Conservation (phyloP, 2,797 vertebrate genomes). For the Nannoperca obscura region DNA sequence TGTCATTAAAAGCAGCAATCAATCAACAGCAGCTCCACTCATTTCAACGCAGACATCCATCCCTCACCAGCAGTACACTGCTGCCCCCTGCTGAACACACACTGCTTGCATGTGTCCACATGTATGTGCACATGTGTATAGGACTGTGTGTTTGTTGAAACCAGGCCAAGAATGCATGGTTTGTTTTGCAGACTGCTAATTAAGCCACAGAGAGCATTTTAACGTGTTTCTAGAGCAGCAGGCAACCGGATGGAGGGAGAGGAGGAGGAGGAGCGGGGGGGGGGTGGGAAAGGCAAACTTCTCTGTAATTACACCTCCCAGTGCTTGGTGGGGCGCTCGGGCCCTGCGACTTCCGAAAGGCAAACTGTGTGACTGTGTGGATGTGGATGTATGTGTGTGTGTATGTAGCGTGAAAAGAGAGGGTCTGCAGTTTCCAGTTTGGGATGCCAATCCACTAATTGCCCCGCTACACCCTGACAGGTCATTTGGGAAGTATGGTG, state of each 20-base stretch:
- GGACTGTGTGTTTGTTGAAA: conserved; percentile 58
- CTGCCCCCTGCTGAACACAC: conserved; percentile 71
- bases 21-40: conserved; percentile 47
- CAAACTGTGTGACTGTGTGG: conserved; percentile 56
- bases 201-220: conserved; percentile 85
- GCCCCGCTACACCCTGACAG: conserved; percentile 76
- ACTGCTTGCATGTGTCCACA: conserved; percentile 3
- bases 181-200: conserved; percentile 87
- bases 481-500: conserved; percentile 71
- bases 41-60: conserved; percentile 39
- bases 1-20: conserved; percentile 65
- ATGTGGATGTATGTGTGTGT: conserved; percentile 32
- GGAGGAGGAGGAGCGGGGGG: conserved; percentile 53
- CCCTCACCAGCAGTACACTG: conserved; percentile 36
- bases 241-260: conserved; percentile 85
- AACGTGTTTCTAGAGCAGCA: conserved; percentile 85
- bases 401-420: conserved; percentile 62
- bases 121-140: conserved; percentile 28
- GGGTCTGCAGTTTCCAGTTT: conserved; percentile 67
- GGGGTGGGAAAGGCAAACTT: conserved; percentile 63
- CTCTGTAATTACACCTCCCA: conserved; percentile 84
- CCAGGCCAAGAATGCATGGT: conserved; percentile 82
- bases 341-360: conserved; percentile 68
- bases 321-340: conserved; percentile 68
- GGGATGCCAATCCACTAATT: conserved; percentile 75